Evolutionary conservation across 2,888 invertebrate species (phyloP), one percentile per base, ranked within the genome.

Genomic region (Lasioglossum pauxillum): DNA sequence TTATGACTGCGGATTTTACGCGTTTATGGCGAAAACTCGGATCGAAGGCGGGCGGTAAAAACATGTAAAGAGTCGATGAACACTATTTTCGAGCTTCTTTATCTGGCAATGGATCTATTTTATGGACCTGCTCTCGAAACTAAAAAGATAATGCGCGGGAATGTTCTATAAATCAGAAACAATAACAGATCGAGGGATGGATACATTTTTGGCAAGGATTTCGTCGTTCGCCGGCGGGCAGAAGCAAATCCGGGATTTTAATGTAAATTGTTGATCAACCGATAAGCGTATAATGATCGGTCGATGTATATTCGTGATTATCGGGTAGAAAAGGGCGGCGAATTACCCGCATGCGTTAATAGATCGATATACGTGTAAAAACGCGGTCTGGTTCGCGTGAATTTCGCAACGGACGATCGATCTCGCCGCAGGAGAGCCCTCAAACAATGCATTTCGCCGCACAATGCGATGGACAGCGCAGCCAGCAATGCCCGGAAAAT

Each of bases 351-450:
- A 14, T 3, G n/a, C 16, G 53, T 69, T 75, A 64, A 75, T 57
- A 67, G 78, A 53, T 7, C 27, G 74, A 60, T 57, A 60, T 67
- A 72, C 60, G 60, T 57, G 78, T 73, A 69, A 82, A 79, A 84
- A 78, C 38, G 41, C 60, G 72, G 35, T 75, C 60, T 60, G 72
- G 78, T 27, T 38, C 71, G 53, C 41, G 74, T 49, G 78, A 80
- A 82, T 67, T 44, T 87, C 57, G 75, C 75, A 82, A 82, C 81
- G 60, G 23, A 80, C 74, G 78, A 86, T 87, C 83, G 87, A 86
- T 86, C 41, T 57, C 19, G 27, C 71, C 77, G 72, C 77, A 77
- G 79, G 74, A 53, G 76, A 64, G 73, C 72, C 60, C 46, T 75
- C 79, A 75, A 84, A 86, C 81, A 87, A 84, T 80, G 81, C 84